Evolutionary conservation across 2,888 invertebrate species (phyloP).

Genomic region (Nemotelus nigrinus): DNA sequence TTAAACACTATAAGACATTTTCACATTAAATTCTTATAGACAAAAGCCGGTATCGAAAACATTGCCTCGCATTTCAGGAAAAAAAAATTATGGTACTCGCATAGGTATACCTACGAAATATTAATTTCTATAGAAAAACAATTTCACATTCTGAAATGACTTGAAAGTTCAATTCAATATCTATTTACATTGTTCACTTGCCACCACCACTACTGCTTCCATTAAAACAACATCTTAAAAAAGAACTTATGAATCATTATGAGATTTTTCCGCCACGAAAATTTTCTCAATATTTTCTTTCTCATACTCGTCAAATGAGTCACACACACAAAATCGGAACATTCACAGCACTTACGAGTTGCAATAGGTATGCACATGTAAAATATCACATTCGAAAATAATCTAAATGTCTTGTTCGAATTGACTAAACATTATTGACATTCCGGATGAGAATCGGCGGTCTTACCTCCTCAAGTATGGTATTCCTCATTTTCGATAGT

Average conservation of each 20-base stretch:
- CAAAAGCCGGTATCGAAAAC: no score
- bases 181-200: neutral
- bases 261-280: slow-evolving; percentile 12
- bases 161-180: neutral
- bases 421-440: neutral
- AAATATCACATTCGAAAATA: neutral
- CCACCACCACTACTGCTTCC: neutral
- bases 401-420: slow-evolving; percentile 2
- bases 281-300: slow-evolving; percentile 27
- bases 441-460: neutral
- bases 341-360: neutral
- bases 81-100: neutral
- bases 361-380: neutral
- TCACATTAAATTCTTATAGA: no score
- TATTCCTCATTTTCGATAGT: slow-evolving; percentile 49
- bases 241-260: slow-evolving; percentile 39
- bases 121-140: neutral
- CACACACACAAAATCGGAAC: slow-evolving; percentile 31
- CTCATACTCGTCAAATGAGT: slow-evolving; percentile 12
- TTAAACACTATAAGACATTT: no score
- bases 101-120: neutral
- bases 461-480: slow-evolving; percentile 50
- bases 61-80: neutral
- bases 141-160: neutral
- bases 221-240: slow-evolving; percentile 31